These are phyloP conservation scores for Dicycla oo DNA, from an alignment of 2,888 invertebrate genomes.

Conservation along the genomic window DNA sequence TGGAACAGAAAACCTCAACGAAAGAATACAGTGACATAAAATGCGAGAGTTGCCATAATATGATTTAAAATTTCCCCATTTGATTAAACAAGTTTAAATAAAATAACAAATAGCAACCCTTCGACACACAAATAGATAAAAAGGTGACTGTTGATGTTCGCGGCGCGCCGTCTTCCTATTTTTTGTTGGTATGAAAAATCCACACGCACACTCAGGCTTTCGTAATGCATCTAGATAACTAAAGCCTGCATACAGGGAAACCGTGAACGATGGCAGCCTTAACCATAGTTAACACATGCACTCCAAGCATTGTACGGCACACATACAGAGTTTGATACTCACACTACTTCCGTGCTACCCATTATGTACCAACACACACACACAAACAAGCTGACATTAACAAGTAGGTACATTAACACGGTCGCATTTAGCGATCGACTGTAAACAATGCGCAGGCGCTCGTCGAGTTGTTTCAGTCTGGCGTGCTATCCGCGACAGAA, in stretches of 20 bases:
- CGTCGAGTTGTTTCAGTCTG: conserved; percentile 26
- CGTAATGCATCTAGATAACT: neutral
- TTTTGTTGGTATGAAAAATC: neutral
- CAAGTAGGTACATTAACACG: conserved; percentile 51
- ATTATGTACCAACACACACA: conserved; percentile 2
- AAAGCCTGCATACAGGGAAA: neutral
- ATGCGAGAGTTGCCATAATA: too few species aligned
- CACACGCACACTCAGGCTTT: neutral
- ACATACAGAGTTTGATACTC: neutral
- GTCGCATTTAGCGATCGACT: conserved; percentile 47
- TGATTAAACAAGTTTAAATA: too few species aligned
- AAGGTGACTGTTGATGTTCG: too few species aligned
- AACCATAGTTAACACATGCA: neutral
- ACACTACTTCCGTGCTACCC: neutral
- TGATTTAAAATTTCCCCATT: too few species aligned
- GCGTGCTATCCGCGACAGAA: conserved; percentile 6
- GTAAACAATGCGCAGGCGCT: conserved; percentile 58
- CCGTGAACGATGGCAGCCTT: neutral
- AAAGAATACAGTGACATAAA: too few species aligned
- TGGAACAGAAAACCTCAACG: too few species aligned
- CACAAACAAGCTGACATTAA: conserved; percentile 16
- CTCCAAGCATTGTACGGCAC: neutral
- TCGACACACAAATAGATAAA: too few species aligned
- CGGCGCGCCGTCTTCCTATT: too few species aligned
- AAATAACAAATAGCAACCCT: too few species aligned